Conservation (phyloP, 2,113 vertebrate species). For the Calidris pugnax region DNA sequence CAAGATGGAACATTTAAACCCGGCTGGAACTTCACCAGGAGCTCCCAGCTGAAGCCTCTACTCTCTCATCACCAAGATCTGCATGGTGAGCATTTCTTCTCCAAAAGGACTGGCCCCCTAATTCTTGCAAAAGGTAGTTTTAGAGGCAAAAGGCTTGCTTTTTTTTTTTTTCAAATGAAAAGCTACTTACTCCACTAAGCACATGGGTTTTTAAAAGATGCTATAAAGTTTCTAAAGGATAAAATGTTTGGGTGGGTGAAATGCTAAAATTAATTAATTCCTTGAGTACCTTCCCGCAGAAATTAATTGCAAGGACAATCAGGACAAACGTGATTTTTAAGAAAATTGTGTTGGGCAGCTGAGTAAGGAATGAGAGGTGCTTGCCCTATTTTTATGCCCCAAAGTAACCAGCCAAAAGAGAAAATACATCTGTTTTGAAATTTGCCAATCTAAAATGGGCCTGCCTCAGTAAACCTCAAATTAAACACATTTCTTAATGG, state of each 20-base stretch:
- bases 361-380: background rate
- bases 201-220: background rate
- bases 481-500: conserved; percentile 33
- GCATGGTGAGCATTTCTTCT: background rate
- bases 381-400: background rate
- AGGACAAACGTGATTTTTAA: conserved; percentile 3
- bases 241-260: background rate
- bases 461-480: conserved; percentile 9
- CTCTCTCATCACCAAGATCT: background rate
- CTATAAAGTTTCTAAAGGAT: background rate
- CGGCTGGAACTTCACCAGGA: background rate
- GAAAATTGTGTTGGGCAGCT: background rate
- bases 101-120: background rate
- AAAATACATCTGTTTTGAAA: conserved; percentile 40
- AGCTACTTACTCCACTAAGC: background rate
- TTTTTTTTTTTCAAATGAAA: background rate
- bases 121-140: background rate
- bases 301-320: conserved; percentile 34
- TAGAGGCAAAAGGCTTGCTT: background rate
- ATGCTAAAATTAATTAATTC: conserved; percentile 44
- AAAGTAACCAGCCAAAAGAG: background rate
- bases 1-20: background rate
- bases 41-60: background rate
- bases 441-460: background rate
- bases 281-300: conserved; percentile 19